A percentile compares a stretch with the other conserved stretches of the same genome.
Evolutionary conservation across 2,113 vertebrate genomes (phyloP).

Genomic region (Corythaixoides concolor): DNA sequence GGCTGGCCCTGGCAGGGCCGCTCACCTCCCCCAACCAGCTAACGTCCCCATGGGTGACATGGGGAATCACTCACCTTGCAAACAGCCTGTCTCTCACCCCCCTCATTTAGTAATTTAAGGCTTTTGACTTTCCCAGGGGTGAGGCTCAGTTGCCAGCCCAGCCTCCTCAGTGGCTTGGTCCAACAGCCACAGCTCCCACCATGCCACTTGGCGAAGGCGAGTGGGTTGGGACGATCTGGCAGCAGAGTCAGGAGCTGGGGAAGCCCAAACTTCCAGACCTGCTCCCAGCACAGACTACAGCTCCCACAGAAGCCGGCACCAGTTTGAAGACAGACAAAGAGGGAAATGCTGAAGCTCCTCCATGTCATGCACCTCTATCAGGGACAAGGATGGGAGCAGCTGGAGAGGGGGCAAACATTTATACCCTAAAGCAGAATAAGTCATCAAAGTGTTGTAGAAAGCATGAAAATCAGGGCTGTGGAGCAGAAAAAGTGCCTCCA

Average conservation of each 20-base stretch:
- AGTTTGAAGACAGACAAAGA: background rate
- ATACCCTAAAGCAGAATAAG: background rate
- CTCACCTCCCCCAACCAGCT: background rate
- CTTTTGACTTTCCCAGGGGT: background rate
- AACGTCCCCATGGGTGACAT: background rate
- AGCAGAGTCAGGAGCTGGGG: background rate
- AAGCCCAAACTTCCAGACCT: background rate
- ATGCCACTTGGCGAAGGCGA: background rate
- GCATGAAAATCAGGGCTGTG: background rate
- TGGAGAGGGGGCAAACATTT: background rate
- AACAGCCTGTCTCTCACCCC: background rate
- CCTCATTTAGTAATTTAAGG: background rate
- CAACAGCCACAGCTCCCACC: background rate
- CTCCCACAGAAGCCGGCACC: background rate
- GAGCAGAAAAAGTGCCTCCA: background rate
- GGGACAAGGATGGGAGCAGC: background rate
- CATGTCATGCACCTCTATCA: accelerated
- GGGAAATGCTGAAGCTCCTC: background rate
- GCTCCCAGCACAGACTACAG: background rate
- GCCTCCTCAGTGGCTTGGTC: background rate
- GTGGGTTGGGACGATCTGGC: background rate
- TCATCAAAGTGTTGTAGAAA: background rate
- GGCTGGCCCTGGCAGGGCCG: background rate
- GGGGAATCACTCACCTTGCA: background rate
- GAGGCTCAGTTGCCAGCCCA: background rate